These are phyloP conservation scores for Globia sparganii DNA, from an alignment of 2,888 invertebrate genomes.

Conservation along the genomic window DNA sequence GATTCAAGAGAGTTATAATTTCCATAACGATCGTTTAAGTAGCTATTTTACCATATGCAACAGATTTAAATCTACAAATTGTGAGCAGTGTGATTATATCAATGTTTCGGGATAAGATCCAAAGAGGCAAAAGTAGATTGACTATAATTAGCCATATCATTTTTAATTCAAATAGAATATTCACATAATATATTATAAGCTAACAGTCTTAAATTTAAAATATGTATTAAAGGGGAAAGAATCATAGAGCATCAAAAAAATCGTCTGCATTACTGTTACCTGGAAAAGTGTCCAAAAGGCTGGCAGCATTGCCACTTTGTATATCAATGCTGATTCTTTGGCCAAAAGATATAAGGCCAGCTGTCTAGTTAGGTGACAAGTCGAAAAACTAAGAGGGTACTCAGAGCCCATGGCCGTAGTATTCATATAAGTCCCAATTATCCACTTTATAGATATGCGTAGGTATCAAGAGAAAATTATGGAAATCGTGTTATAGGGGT, in stretches of 20 bases:
- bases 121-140: background rate
- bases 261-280: background rate
- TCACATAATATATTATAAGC: background rate
- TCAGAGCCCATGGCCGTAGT: background rate
- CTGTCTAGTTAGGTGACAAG: background rate
- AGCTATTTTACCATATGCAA: constrained; percentile 5
- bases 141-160: background rate
- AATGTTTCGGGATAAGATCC: background rate
- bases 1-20: constrained; percentile 54
- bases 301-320: no score
- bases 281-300: background rate
- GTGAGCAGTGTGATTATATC: background rate
- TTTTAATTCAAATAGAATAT: background rate
- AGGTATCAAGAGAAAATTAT: background rate
- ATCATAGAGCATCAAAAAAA: background rate
- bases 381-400: background rate
- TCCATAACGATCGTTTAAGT: constrained; percentile 44
- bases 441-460: background rate
- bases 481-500: background rate
- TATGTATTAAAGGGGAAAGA: background rate
- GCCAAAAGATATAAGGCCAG: background rate
- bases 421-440: no score
- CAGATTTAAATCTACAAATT: background rate
- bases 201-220: background rate
- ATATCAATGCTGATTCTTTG: background rate